phyloP scores from a whole-genome alignment of 2,888 invertebrate species.

The Oligia strigilis region DNA sequence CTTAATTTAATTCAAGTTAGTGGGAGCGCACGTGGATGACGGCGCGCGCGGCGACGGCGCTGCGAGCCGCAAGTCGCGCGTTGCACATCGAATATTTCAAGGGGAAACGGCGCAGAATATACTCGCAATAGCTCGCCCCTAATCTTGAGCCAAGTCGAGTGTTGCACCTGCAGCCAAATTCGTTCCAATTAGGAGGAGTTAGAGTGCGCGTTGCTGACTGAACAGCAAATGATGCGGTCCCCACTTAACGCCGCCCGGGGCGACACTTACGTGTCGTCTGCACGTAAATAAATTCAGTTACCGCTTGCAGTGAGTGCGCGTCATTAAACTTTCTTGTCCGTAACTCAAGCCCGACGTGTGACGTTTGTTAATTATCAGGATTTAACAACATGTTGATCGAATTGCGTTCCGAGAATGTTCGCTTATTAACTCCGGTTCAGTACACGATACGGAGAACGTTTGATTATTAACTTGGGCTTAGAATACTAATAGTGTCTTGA shows the following conservation, averaged over 20 bases:
- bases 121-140: conserved; percentile 88
- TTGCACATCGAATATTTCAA: conserved; percentile 88
- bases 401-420: conserved; percentile 61
- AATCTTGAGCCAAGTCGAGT: conserved; percentile 90
- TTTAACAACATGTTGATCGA: conserved; percentile 74
- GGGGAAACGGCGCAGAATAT: conserved; percentile 84
- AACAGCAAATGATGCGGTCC: conserved; percentile 90
- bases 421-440: conserved; percentile 59
- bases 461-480: conserved; percentile 50
- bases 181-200: conserved; percentile 90
- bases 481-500: conserved; percentile 21
- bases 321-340: conserved; percentile 89
- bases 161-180: conserved; percentile 91
- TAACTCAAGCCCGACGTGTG: conserved; percentile 78
- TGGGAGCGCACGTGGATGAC: conserved; percentile 81
- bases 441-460: conserved; percentile 45
- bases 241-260: conserved; percentile 84
- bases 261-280: conserved; percentile 87
- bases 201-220: conserved; percentile 88
- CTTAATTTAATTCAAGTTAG: conserved; percentile 89
- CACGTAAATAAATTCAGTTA: conserved; percentile 88
- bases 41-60: conserved; percentile 70
- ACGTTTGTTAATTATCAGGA: conserved; percentile 83
- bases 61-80: conserved; percentile 85
- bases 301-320: conserved; percentile 84